Conservation (phyloP, 1,140 invertebrate genomes). For the Oedothorax gibbosus region DNA sequence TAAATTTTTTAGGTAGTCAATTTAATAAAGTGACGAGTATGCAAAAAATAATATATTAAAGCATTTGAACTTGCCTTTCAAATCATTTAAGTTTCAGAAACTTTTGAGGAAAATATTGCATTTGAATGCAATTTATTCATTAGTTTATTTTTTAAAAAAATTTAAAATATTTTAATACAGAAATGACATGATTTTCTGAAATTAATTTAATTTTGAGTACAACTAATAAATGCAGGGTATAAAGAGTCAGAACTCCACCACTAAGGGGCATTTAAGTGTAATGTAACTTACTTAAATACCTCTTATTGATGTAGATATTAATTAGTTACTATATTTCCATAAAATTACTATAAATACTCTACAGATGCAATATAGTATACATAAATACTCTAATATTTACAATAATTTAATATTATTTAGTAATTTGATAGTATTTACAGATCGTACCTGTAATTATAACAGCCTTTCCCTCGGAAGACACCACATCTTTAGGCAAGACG, state of each 20-base stretch:
- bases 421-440: not conserved
- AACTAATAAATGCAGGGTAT: no score
- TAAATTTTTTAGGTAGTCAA: not conserved
- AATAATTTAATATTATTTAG: not conserved
- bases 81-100: not conserved
- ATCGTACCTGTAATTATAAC: conserved; percentile 45
- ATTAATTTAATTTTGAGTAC: not conserved
- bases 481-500: not conserved
- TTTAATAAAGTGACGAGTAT: not conserved
- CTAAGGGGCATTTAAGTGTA: no score
- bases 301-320: no score
- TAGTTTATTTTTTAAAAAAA: not conserved
- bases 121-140: not conserved
- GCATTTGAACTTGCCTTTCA: not conserved
- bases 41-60: not conserved
- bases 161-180: not conserved
- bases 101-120: not conserved
- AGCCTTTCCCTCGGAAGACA: conserved; percentile 20
- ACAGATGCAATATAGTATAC: no score
- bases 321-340: no score
- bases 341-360: no score
- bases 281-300: no score
- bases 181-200: not conserved
- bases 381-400: no score
- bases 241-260: no score